Evolutionary conservation across 2,888 invertebrate genomes (phyloP), one percentile per base, ranked within the genome.

Genomic region (Eupsilia transversa): DNA sequence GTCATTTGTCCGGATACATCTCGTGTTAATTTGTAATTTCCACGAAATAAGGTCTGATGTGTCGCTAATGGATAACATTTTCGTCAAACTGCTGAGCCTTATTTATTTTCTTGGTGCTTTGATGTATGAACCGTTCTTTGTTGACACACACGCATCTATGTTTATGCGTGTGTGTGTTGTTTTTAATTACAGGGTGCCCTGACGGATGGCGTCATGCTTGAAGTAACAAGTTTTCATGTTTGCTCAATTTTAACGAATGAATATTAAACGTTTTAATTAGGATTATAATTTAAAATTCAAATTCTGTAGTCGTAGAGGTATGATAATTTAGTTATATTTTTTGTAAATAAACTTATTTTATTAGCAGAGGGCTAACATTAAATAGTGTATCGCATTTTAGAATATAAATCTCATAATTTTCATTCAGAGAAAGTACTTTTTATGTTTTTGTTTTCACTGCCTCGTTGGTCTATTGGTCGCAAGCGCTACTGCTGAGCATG

Each of bases 21-120:
- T 64, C 72, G 82, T 83, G 87, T 85, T 88, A 87, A 88, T 87
- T 83, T 84, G 85, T 87, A 87, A 88, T 88, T 87, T 84, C 81
- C 72, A 60, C 67, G 79, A 76, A 86, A 87, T 87, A 83, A 86
- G 86, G 86, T 77, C 78, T 83, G 82, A 87, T 87, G 86, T 79
- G 82, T 68, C 74, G 75, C 77, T 85, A 87, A 87, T 87, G 79
- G 86, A 84, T 86, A 74, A 82, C 79, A 76, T 82, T 82, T 85
- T 85, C 78, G 83, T 77, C 77, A 85, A 87, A 81, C 76, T 79
- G 84, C 77, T 71, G 69, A 65, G 61, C 70, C 60, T 79, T 79
- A 78, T 77, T 77, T 86, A 80, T 76, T 85, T 84, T 80, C 78
- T 77, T 86, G 74, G 52, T 72, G 54, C 74, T 61, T 65, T 85